Percentiles rank a stretch among this genome's conserved stretches.
Conservation (phyloP, 2,888 invertebrate genomes). For the Harpalus rufipes region DNA sequence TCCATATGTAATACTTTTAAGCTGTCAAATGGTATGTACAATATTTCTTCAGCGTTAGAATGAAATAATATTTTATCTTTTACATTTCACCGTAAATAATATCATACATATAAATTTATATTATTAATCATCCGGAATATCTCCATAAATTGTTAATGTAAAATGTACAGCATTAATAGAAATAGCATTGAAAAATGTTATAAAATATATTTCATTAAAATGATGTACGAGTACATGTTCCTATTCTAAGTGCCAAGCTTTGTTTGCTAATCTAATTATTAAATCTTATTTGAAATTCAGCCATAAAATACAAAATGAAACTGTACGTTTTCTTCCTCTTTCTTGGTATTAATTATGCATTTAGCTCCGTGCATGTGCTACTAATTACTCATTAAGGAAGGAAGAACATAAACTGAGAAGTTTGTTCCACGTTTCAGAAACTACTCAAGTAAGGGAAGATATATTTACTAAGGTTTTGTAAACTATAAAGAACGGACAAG, state of each 20-base stretch:
- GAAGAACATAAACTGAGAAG: conserved; percentile 19
- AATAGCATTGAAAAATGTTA: too few species aligned
- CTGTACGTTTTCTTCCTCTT: background rate
- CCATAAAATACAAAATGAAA: background rate
- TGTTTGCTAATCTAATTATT: background rate
- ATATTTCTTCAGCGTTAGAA: too few species aligned
- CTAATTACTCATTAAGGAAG: conserved; percentile 50
- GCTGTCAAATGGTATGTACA: too few species aligned
- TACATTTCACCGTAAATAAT: too few species aligned
- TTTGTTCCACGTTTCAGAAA: conserved; percentile 43
- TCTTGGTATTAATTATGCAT: conserved; percentile 46
- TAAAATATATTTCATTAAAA: background rate
- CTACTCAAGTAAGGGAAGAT: background rate
- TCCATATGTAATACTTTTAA: too few species aligned
- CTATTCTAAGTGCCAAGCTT: background rate
- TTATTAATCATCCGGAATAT: too few species aligned
- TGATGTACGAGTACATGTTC: background rate
- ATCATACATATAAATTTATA: too few species aligned
- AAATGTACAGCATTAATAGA: too few species aligned
- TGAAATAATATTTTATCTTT: too few species aligned
- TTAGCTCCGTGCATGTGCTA: conserved; percentile 50
- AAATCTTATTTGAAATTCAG: background rate
- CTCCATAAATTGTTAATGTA: too few species aligned
- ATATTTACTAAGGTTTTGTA: conserved; percentile 4
- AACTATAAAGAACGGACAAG: background rate